phyloP scores from a whole-genome alignment of 2,797 vertebrate species.

The Bucorvus abyssinicus region DNA sequence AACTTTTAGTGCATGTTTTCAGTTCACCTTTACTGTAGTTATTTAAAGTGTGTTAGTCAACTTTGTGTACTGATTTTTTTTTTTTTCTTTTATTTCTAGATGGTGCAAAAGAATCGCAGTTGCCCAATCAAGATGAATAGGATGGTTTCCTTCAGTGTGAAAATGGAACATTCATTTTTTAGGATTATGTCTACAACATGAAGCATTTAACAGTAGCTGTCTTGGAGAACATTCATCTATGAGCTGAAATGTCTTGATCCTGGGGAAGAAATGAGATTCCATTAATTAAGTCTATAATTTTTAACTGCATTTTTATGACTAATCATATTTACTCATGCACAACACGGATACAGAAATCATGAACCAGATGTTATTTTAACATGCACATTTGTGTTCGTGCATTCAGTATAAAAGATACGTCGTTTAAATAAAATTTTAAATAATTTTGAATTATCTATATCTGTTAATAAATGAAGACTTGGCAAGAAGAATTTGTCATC shows the following conservation, averaged over 20 bases:
- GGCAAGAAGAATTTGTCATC: constrained; percentile 40
- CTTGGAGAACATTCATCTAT: background rate
- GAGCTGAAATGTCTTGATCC: constrained; percentile 11
- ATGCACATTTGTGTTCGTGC: background rate
- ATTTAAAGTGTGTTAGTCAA: background rate
- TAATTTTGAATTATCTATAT: constrained; percentile 37
- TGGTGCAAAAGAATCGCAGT: background rate
- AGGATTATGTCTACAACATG: background rate
- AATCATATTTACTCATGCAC: constrained; percentile 5
- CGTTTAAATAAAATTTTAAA: background rate
- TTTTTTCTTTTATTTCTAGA: constrained; percentile 48
- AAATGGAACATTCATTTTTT: background rate
- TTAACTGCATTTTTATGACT: background rate
- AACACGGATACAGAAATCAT: background rate
- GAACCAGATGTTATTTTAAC: constrained; percentile 22
- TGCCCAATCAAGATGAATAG: background rate
- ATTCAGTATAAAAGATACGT: background rate
- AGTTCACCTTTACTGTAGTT: background rate
- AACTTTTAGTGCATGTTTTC: background rate
- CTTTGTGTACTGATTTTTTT: background rate
- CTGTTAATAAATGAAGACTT: constrained; percentile 30
- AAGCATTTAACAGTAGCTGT: background rate
- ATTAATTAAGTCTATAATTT: background rate
- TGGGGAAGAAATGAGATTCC: constrained; percentile 9
- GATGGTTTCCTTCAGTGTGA: background rate